Conservation (phyloP, 2,888 invertebrate species). For the Zelleria hepariella region DNA sequence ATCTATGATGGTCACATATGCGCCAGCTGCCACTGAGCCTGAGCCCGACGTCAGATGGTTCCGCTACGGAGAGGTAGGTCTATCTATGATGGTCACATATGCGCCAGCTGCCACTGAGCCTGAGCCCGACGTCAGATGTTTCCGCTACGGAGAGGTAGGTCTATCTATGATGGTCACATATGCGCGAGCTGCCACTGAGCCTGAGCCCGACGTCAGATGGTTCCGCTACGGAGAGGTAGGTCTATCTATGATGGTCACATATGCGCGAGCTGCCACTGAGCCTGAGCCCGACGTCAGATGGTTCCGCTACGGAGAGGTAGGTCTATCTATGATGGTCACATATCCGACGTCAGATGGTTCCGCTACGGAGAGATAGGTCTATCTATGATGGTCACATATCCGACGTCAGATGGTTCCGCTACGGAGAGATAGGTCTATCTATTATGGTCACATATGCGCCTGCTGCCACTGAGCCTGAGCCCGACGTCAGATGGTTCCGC, state of each 20-base stretch:
- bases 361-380: conserved; percentile 51
- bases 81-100: no score
- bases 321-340: no score
- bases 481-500: conserved; percentile 87
- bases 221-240: conserved; percentile 68
- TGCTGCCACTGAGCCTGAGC: conserved; percentile 82
- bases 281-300: conserved; percentile 87
- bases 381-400: no score
- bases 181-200: no score
- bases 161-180: no score
- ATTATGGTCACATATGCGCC: no score
- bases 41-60: conserved; percentile 89
- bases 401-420: no score
- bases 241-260: no score
- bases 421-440: no score
- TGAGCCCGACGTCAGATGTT: conserved; percentile 87
- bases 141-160: conserved; percentile 62
- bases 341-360: conserved; percentile 90
- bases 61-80: conserved; percentile 51
- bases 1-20: no score
- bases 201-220: conserved; percentile 88
- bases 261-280: no score
- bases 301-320: conserved; percentile 74
- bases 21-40: conserved; percentile 83
- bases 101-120: no score